Base-by-base conservation (phyloP, 2,888 invertebrate genomes). In the Rhimphoctona megacephalus region DNA sequence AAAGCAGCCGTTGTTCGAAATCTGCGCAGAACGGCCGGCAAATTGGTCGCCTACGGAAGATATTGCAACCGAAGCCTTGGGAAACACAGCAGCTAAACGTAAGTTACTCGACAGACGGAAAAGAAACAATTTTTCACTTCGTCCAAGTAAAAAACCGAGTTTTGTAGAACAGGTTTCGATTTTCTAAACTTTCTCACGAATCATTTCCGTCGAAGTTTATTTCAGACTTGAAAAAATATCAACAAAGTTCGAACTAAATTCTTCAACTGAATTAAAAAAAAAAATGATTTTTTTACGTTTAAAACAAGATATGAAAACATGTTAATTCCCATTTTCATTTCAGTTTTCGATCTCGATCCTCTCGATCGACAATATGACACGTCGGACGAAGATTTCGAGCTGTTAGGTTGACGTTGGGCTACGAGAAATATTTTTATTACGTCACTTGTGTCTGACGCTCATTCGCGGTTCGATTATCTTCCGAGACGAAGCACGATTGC, bases 1-100 rank as follows among this genome's bases (percentile, higher is more conserved):
- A 90, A 96, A 96, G 83, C 97, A 97, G 92, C 97, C 98, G 0
- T 95, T 99, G 89, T 98, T 99, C 94, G 99, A 99, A 95, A 95
- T 99, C 78, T 97, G 97, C 90, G 96, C 97, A 89, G 96, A 97
- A 90, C 95, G 97, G 91, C 97, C 98, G 8, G 95, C 96, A 57
- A 96, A 97, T 92, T 98, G 97, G 97, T 96, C 96, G 3, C 96
- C 97, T 0, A 94, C 94, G 69, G 94, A 95, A 88, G 95, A 95
- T 87, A 92, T 93, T 78, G 93, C 94, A 30, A 92, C 93, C 11
- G 94, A 95, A 87, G 91, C 93, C 22, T 90, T 94, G 85, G 94
- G 94, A 88, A 93, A 94, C 64, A 91, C 93, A 90, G 94, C 94
- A 91, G 93, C 94, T 87, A 92, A 91, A 90, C 90, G 94, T 94